phyloP scores from a whole-genome alignment of 64 coral and sea anemone genomes.

The Platygyra sinensis region DNA sequence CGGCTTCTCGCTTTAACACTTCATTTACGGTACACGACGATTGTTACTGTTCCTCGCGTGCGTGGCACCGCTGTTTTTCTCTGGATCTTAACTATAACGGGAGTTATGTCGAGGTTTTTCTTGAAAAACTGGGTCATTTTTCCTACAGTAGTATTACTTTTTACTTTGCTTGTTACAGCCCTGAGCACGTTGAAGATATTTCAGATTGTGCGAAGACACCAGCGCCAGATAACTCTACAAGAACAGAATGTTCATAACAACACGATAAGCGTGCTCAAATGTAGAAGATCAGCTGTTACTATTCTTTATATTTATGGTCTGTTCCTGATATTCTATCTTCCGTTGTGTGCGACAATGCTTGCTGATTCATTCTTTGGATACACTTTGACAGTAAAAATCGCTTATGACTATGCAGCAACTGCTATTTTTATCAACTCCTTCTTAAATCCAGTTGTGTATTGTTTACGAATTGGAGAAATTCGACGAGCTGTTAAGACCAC shows the following conservation, averaged over 20 bases:
- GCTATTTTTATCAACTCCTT: no score
- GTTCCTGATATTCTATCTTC: not conserved
- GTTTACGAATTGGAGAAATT: not conserved
- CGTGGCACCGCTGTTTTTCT: not conserved
- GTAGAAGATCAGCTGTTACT: not conserved
- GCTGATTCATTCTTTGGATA: not conserved
- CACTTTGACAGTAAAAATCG: not conserved
- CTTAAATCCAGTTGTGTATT: not conserved
- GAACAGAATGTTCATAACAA: not conserved
- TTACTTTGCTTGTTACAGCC: no score
- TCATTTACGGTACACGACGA: conserved; percentile 44
- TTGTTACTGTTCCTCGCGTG: conserved; percentile 44
- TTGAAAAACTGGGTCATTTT: no score
- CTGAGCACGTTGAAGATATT: no score
- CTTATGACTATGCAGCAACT: not conserved
- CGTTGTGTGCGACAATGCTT: not conserved
- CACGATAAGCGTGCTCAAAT: not conserved
- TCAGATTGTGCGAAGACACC: not conserved
- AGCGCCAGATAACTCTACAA: not conserved
- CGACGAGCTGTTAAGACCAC: not conserved
- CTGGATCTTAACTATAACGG: conserved; percentile 41
- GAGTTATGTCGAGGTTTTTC: no score
- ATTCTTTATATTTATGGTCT: not conserved
- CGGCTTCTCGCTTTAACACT: conserved; percentile 57
- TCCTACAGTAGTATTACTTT: no score